These are phyloP conservation scores for Calcarius lapponicus DNA, from an alignment of 2,797 vertebrate species.

Conservation along the genomic window DNA sequence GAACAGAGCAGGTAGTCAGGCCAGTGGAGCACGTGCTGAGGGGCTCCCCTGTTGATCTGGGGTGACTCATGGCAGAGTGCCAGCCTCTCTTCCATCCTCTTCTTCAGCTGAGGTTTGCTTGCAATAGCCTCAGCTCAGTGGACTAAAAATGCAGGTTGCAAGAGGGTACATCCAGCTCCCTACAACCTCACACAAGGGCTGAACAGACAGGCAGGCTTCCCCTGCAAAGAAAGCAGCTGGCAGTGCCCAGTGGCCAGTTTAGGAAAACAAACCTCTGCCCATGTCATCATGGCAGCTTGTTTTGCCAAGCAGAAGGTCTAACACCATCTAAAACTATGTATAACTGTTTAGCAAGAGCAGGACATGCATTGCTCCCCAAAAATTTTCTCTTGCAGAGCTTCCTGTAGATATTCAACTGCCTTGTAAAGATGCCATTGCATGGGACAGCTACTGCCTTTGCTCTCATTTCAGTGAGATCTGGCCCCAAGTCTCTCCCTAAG, in stretches of 20 bases:
- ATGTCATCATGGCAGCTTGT: background rate
- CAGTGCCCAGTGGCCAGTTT: background rate
- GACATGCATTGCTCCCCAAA: background rate
- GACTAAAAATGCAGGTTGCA: background rate
- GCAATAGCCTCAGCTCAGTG: background rate
- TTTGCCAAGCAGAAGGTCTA: background rate
- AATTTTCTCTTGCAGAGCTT: background rate
- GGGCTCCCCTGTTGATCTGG: accelerated
- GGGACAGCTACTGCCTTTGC: background rate
- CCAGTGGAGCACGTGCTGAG: accelerated
- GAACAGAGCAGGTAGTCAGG: background rate
- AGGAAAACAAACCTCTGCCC: background rate
- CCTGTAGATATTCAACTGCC: background rate
- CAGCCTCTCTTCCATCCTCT: background rate
- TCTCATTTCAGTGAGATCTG: background rate
- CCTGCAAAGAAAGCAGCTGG: background rate
- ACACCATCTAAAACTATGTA: background rate
- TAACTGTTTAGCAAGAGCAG: background rate
- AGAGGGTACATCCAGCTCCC: background rate
- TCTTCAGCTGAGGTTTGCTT: background rate
- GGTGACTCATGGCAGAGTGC: background rate
- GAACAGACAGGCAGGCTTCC: background rate
- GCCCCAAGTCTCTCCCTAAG: background rate
- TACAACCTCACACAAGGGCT: background rate
- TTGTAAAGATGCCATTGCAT: background rate